Conservation (phyloP, 2,888 invertebrate species). For the Noctuana brunneofusca region DNA sequence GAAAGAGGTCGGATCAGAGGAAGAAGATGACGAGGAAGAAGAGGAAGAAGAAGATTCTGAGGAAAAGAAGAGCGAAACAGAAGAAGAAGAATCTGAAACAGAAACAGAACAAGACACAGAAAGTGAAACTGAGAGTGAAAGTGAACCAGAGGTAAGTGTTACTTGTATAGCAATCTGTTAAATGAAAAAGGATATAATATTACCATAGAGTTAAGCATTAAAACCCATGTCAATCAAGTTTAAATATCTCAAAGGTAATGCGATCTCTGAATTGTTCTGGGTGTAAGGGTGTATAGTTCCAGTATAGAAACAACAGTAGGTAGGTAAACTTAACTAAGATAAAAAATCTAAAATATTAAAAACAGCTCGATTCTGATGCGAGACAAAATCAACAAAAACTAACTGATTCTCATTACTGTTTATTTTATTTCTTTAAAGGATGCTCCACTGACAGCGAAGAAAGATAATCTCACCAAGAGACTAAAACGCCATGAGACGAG, state of each 20-base stretch:
- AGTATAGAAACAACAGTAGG: too few species aligned
- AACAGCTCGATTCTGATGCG: too few species aligned
- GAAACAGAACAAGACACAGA: constrained; percentile 87
- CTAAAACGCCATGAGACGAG: constrained; percentile 90
- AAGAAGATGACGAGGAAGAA: constrained; percentile 87
- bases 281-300: too few species aligned
- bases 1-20: constrained; percentile 90
- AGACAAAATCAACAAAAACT: too few species aligned
- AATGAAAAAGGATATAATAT: too few species aligned
- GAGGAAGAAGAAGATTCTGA: constrained; percentile 82
- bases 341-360: too few species aligned
- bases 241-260: too few species aligned
- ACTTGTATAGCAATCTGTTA: constrained; percentile 4
- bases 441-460: constrained; percentile 86
- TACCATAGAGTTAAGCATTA: too few species aligned
- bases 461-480: constrained; percentile 84
- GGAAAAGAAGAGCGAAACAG: constrained; percentile 80
- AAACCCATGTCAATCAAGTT: too few species aligned
- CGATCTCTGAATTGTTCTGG: too few species aligned
- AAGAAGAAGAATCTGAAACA: constrained; percentile 84
- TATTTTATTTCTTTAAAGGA: constrained; percentile 70
- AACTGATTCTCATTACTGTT: too few species aligned
- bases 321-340: too few species aligned
- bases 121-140: constrained; percentile 85
- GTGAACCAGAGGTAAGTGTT: constrained; percentile 85